A percentile compares a stretch with the other conserved stretches of the same genome.
Conservation (phyloP, 2,113 vertebrate species). For the Podarcis raffonei region DNA sequence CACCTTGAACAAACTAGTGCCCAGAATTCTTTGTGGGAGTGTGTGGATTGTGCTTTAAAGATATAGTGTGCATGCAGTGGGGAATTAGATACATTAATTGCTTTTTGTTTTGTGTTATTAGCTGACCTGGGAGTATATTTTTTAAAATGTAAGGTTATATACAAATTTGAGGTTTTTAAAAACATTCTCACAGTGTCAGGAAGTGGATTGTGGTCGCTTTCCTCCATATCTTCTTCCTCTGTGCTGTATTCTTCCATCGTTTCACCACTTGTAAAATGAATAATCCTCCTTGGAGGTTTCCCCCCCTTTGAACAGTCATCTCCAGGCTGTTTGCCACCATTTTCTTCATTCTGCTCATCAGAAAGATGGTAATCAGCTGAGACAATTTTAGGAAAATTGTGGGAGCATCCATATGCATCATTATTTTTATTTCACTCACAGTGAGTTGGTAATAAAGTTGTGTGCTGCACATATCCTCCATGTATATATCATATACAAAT, state of each 20-base stretch:
- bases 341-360: conserved; percentile 32
- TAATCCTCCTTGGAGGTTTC: conserved; percentile 64
- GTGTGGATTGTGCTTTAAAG: no score
- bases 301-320: not conserved
- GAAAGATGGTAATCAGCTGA: not conserved
- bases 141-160: not conserved
- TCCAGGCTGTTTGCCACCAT: conserved; percentile 14
- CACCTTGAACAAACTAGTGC: no score
- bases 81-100: not conserved
- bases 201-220: conserved; percentile 26
- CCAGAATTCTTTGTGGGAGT: no score
- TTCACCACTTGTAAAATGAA: conserved; percentile 82
- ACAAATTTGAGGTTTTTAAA: not conserved
- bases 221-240: conserved; percentile 64
- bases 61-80: no score
- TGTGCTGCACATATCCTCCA: no score
- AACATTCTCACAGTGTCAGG: conserved; percentile 56
- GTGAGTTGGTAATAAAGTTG: no score
- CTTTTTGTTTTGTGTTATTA: not conserved
- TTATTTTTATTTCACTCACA: not conserved
- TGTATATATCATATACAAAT: no score
- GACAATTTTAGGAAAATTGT: not conserved
- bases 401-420: no score
- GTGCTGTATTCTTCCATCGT: conserved; percentile 72
- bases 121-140: not conserved